Base-by-base conservation (phyloP, 2,797 vertebrate species). In the Cirrhinus molitorella region DNA sequence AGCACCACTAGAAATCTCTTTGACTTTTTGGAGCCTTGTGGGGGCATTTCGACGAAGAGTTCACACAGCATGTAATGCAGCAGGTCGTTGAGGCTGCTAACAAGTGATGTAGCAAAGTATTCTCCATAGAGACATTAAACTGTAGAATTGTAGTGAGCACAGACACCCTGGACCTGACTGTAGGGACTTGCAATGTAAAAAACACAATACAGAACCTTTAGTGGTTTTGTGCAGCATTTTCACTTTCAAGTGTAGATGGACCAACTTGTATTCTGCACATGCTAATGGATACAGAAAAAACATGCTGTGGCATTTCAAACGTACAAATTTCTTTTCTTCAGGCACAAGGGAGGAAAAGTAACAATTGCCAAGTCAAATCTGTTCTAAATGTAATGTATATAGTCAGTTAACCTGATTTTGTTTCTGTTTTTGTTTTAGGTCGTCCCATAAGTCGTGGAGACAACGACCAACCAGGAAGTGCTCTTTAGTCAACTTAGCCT, bases 81-180 rank as follows among this genome's bases (percentile, higher is more conserved):
- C 40, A 47, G 34, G 57, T 13, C 5, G 7, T 31, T 19, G 43
- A 47, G 10, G 23, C n/a, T 19, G 14, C 55, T 77, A 13, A 47
- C 12, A n/a, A 10, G 8, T 79, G 61, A 28, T 79, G 43, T 13
- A 47, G 59, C 13, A 25, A 7, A 3, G 25, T 21, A 12, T 78
- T 65, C 45, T 65, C 12, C 28, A 78, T 2, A 65, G 59, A 65
- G 43, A 66, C 76, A 65, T 66, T 43, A 65, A 78, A n/a, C 23
- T 78, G 57, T 59, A 65, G 10, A 65, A 49, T 23, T 78, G 23
- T 31, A 31, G 12, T 49, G 10, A 78, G 49, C 43, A 63, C 25
- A 21, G 16, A 78, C 43, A 65, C 11, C 6, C 40, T 78, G 12
- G 43, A 65, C 2, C 5, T 34, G 17, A 65, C 40, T 78, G 59